phyloP scores from a whole-genome alignment of 1,140 invertebrate genomes.

The Mactra quadrangularis region DNA sequence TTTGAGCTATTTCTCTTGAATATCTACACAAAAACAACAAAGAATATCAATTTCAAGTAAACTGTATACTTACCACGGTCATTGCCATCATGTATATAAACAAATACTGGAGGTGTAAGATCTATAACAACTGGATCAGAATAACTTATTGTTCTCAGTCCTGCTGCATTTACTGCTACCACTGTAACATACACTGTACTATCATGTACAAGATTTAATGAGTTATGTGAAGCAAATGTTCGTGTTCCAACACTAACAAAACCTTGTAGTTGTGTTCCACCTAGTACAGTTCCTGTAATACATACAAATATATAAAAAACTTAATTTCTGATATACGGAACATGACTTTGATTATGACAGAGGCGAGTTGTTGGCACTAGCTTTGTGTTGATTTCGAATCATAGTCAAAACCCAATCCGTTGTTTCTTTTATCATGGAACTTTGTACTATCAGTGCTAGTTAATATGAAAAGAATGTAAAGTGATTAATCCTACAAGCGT shows the following conservation, averaged over 20 bases:
- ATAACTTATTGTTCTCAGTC: slow-evolving; percentile 46
- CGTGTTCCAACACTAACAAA: slow-evolving; percentile 46
- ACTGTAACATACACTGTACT: slow-evolving; percentile 55
- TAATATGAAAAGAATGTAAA: too few relatives aligned
- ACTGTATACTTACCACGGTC: slow-evolving; percentile 35
- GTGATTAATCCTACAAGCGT: too few relatives aligned
- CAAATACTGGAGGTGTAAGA: slow-evolving; percentile 61
- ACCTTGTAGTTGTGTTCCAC: slow-evolving; percentile 56
- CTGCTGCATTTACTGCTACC: slow-evolving; percentile 59
- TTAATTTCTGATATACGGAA: too few relatives aligned
- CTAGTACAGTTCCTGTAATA: slow-evolving; percentile 37
- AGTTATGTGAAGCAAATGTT: slow-evolving; percentile 21
- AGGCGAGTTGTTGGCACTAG: too few relatives aligned
- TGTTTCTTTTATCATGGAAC: too few relatives aligned
- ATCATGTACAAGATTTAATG: slow-evolving; percentile 34
- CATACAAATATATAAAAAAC: background rate
- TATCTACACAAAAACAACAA: background rate
- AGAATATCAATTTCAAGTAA: background rate
- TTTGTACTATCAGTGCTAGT: too few relatives aligned
- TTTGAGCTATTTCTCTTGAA: too few relatives aligned
- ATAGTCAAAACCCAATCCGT: too few relatives aligned
- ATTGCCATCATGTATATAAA: slow-evolving; percentile 65
- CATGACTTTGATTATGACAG: too few relatives aligned
- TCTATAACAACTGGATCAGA: background rate
- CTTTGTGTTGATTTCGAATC: too few relatives aligned